These are phyloP conservation scores for Hippocampus guttulatus DNA, from an alignment of 2,113 vertebrate species.

Conservation along the genomic window DNA sequence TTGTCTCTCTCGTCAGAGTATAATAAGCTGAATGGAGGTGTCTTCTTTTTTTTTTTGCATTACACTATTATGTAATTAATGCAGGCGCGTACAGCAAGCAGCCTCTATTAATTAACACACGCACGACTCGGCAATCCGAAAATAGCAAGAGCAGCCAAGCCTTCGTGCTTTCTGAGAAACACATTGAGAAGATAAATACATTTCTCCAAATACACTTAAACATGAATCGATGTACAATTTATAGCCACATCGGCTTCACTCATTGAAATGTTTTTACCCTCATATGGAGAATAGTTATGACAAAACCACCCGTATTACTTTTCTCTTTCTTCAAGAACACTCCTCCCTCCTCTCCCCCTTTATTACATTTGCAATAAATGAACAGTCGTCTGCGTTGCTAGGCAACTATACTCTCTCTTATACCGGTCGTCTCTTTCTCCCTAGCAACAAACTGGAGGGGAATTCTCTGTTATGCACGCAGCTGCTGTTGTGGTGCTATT, in stretches of 20 bases:
- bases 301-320: not conserved
- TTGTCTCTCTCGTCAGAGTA: not conserved
- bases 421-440: slow-evolving; percentile 49
- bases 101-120: slow-evolving; percentile 25
- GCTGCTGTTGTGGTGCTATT: slow-evolving; percentile 42
- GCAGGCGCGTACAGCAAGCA: not conserved
- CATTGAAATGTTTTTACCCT: not conserved
- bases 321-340: not conserved
- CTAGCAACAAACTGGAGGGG: slow-evolving; percentile 56
- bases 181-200: not conserved
- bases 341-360: not conserved
- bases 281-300: not conserved
- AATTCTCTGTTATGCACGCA: slow-evolving; percentile 28
- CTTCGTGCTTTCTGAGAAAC: slow-evolving; percentile 6
- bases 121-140: slow-evolving; percentile 3
- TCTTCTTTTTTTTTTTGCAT: not conserved
- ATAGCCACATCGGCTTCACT: too few relatives aligned
- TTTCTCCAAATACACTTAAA: not conserved
- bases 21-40: not conserved
- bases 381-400: slow-evolving; percentile 62
- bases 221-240: not conserved
- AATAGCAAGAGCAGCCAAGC: slow-evolving; percentile 21
- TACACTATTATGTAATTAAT: slow-evolving; percentile 5
- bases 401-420: slow-evolving; percentile 63
- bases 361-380: slow-evolving; percentile 49